A percentile compares a stretch with the other conserved stretches of the same genome.
Conservation (phyloP, 1,140 invertebrate species). For the Calosoma granatense region DNA sequence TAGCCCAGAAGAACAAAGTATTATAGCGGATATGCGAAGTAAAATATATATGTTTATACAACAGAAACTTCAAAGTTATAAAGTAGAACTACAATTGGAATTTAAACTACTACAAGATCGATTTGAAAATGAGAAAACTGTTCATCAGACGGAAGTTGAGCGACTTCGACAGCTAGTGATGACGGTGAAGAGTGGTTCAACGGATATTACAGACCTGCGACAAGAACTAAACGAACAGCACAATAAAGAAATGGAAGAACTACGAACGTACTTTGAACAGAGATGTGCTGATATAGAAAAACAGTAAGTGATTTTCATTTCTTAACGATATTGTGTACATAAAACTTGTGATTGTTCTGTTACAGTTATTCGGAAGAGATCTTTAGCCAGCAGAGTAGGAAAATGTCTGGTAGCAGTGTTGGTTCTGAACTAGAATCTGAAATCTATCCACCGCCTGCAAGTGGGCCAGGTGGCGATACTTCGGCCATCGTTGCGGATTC, state of each 20-base stretch:
- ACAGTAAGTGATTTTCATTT: conserved; percentile 47
- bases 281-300: conserved; percentile 67
- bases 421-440: conserved; percentile 26
- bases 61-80: not conserved
- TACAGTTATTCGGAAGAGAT: conserved; percentile 54
- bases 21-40: not conserved
- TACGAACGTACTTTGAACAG: conserved; percentile 65
- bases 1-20: not conserved
- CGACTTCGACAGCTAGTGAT: conserved; percentile 35
- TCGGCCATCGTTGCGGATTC: conserved; percentile 15
- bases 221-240: conserved; percentile 50
- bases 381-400: conserved; percentile 56
- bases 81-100: conserved; percentile 18
- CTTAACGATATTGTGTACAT: conserved; percentile 12
- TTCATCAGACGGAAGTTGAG: conserved; percentile 36
- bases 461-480: conserved; percentile 15
- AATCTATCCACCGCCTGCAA: conserved; percentile 9
- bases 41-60: conserved; percentile 27
- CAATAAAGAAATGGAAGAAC: conserved; percentile 61
- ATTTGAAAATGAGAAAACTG: conserved; percentile 31
- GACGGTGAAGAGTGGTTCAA: conserved; percentile 39
- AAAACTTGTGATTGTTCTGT: conserved; percentile 12
- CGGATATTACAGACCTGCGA: conserved; percentile 40
- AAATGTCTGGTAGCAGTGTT: conserved; percentile 37
- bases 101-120: conserved; percentile 26